Conservation (phyloP, 2,113 vertebrate genomes). For the Mustela lutreola region DNA sequence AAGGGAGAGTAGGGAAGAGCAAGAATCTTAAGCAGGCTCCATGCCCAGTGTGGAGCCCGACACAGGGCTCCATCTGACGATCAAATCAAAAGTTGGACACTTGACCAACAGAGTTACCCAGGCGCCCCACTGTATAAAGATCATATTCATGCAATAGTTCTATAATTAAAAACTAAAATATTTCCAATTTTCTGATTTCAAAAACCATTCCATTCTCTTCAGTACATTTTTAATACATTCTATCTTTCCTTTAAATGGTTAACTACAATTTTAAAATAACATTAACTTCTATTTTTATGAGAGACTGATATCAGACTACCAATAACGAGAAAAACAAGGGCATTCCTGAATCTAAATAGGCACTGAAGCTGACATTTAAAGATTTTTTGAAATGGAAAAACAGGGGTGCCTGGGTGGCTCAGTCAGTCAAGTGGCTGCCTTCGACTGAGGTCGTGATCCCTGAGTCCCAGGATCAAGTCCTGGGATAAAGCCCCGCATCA, state of each 20-base stretch:
- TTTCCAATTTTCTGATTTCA: neutral
- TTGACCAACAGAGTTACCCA: neutral
- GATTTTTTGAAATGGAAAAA: neutral
- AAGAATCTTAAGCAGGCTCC: neutral
- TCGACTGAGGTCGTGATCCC: neutral
- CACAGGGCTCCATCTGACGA: neutral
- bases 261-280: constrained; percentile 1
- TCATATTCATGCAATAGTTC: neutral
- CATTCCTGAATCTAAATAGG: neutral
- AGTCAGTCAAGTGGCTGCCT: neutral
- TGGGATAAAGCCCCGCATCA: neutral
- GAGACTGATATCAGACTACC: neutral
- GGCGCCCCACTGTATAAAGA: neutral
- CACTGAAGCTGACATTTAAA: neutral
- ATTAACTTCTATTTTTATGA: neutral
- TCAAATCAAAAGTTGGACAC: neutral
- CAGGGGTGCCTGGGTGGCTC: neutral
- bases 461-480: too few species aligned
- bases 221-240: constrained; percentile 16
- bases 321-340: neutral
- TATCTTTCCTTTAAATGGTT: neutral
- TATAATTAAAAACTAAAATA: constrained; percentile 39
- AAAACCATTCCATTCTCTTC: constrained; percentile 14
- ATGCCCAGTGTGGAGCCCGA: neutral
- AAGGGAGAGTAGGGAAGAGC: neutral